A percentile compares a stretch with the other conserved stretches of the same genome.
phyloP scores from a whole-genome alignment of 1,140 invertebrate species.

The Idris sp. region DNA sequence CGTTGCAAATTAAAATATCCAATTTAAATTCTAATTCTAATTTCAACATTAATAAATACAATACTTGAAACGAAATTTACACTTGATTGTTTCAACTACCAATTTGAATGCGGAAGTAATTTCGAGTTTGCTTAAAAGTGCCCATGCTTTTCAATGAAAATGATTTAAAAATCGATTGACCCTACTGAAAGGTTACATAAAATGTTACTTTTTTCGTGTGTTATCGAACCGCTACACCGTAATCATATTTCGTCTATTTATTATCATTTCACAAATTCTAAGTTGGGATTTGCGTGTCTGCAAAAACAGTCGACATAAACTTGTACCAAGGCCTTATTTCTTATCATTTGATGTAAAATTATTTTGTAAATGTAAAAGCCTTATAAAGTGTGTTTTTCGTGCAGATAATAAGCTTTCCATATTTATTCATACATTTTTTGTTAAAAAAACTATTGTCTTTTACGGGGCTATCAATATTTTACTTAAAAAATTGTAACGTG shows the following conservation, averaged over 20 bases:
- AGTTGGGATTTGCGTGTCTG: conserved; percentile 38
- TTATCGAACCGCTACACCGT: conserved; percentile 4
- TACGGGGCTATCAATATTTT: too few relatives aligned
- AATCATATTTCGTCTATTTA: conserved; percentile 41
- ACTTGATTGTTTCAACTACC: too few relatives aligned
- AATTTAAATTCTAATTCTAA: conserved; percentile 24
- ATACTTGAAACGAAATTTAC: not conserved
- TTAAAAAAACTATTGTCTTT: too few relatives aligned
- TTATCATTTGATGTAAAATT: conserved; percentile 25
- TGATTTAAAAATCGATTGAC: conserved; percentile 40
- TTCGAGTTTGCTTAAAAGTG: too few relatives aligned
- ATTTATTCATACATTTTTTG: conserved; percentile 21
- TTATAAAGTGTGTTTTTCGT: not conserved
- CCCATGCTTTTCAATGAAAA: too few relatives aligned
- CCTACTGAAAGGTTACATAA: too few relatives aligned
- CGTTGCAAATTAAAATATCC: conserved; percentile 34
- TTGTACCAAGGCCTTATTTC: conserved; percentile 23
- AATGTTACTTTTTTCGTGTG: too few relatives aligned
- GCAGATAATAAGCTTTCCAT: conserved; percentile 10
- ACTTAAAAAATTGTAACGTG: too few relatives aligned
- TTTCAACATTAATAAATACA: conserved; percentile 25
- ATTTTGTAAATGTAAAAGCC: conserved; percentile 15
- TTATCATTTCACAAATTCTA: conserved; percentile 39
- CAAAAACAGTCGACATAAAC: conserved; percentile 32
- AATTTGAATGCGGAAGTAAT: too few relatives aligned